Evolutionary conservation across 1,140 invertebrate species (phyloP), one percentile per base, ranked within the genome.

Genomic region (Penaeus chinensis): DNA sequence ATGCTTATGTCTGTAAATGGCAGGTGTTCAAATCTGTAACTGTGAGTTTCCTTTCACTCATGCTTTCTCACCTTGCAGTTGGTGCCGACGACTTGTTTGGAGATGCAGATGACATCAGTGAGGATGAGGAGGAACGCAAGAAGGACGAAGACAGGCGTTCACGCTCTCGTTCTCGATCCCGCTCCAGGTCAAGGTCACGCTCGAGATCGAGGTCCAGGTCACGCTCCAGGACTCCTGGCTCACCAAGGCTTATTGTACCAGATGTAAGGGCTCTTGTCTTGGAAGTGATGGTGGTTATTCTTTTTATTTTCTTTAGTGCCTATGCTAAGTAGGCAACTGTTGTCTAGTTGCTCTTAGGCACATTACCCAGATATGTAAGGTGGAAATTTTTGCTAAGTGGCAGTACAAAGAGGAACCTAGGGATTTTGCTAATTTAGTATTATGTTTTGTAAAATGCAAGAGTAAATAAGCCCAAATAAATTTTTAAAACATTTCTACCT

Each of bases 61-160:
- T 16, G 16, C 11, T 11, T 54, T 54, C 54, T 42, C 10, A 54
- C 78, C 42, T 74, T 90, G 89, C 91, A 22, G 91, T 90, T 66
- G 74, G 54, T 27, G 96, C 96, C 13, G 95, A 96, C 88, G 96
- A 96, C 66, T 93, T 99, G 37, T 99, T 99, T 93, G 98, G 97
- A 66, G 97, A 98, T 93, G 97, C 97, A 47, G 96, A 96, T 90
- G 97, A 98, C 91, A 98, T 98, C 27, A 98, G 96, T 92, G 92
- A 93, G 24, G 92, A 91, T 61, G 91, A 90, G 32, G 90, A 89
- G 4, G 89, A 87, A 8, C n/a, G 63, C 27, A 54, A 65, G 27
- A 90, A 81, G 32, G 69, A 24, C 4, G 62, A 74, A 22, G 47
- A 74, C 13, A 32, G 27, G 19, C 63, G 32, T 27, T 42, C 19